phyloP scores from a whole-genome alignment of 2,797 vertebrate genomes.

The Melopsittacus undulatus region DNA sequence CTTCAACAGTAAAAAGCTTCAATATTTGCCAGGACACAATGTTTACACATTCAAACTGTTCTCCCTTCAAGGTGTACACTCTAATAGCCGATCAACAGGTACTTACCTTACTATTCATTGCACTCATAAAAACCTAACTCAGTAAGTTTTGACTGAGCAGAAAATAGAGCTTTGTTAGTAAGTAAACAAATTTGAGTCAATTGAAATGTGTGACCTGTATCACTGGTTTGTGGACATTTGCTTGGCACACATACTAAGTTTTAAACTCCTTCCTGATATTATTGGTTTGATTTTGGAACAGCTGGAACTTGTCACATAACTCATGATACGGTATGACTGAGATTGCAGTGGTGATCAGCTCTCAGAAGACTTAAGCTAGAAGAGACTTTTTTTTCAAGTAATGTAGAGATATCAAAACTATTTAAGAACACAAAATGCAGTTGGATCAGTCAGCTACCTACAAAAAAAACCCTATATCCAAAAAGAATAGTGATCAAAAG shows the following conservation, averaged over 20 bases:
- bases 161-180: conserved; percentile 1
- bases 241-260: neutral
- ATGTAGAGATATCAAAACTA: neutral
- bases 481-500: neutral
- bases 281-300: neutral
- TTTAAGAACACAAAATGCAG: neutral
- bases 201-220: neutral
- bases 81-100: neutral
- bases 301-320: neutral
- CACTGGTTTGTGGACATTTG: neutral
- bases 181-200: conserved; percentile 10
- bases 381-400: neutral
- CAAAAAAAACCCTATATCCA: neutral
- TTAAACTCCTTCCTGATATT: neutral
- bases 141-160: neutral
- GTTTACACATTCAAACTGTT: neutral
- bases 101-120: neutral
- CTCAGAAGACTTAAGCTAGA: neutral
- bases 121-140: neutral
- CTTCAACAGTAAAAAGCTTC: neutral
- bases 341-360: rapidly evolving
- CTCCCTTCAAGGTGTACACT: neutral
- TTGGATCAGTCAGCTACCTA: neutral
- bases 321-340: neutral
- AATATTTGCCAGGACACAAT: neutral